A percentile compares a stretch with the other conserved stretches of the same genome.
Evolutionary conservation across 2,797 vertebrate genomes (phyloP).

Genomic region (Taeniopygia guttata): DNA sequence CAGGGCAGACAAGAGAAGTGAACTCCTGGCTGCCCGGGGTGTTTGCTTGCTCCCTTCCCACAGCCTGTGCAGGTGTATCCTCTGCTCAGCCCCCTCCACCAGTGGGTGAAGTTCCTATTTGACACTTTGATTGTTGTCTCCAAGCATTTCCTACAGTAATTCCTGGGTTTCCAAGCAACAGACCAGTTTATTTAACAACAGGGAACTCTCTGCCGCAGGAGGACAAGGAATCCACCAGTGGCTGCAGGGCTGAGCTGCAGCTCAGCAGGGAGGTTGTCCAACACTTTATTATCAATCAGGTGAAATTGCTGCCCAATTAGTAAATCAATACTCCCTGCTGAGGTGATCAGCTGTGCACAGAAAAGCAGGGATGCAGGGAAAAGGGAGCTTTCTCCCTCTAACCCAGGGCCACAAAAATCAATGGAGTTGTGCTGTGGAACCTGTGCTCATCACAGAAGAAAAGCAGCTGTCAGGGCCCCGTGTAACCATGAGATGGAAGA

Average conservation of each 20-base stretch:
- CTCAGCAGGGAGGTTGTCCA: constrained; percentile 63
- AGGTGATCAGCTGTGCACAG: not conserved
- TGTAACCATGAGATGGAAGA: not conserved
- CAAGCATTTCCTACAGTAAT: constrained; percentile 28
- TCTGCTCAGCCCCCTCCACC: not conserved
- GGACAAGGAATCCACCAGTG: constrained; percentile 38
- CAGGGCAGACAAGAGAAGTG: not conserved
- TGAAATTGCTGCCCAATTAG: constrained; percentile 58
- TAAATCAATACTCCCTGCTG: constrained; percentile 21
- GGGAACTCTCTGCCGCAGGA: constrained; percentile 49
- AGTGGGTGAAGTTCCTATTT: not conserved
- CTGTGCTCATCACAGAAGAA: not conserved
- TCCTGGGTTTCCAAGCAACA: constrained; percentile 67
- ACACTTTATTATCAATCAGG: constrained; percentile 54
- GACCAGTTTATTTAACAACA: constrained; percentile 61
- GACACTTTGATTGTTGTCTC: constrained; percentile 1
- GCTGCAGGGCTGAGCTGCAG: constrained; percentile 22
- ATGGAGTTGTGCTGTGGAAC: constrained; percentile 35
- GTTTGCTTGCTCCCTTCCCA: not conserved
- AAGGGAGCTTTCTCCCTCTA: not conserved
- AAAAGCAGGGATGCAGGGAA: not conserved
- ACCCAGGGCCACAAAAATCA: constrained; percentile 19
- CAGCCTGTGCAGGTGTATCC: not conserved
- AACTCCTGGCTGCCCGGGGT: not conserved
- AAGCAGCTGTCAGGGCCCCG: not conserved